Evolutionary conservation across 1,140 invertebrate species (phyloP).

Genomic region (Drosophila funebris): DNA sequence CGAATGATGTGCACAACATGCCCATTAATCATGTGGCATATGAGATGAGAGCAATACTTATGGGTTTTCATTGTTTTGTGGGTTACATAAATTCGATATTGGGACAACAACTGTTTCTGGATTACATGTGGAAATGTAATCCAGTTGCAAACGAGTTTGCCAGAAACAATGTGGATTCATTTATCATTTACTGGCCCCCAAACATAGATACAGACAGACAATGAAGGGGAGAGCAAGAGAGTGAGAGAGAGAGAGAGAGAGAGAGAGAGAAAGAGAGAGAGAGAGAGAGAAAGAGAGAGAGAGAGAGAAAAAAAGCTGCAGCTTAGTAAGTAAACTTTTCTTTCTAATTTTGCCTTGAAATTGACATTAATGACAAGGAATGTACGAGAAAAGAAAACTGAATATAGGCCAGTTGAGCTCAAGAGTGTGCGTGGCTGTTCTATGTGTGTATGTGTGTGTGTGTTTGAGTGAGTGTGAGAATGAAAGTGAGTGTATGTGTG

Average conservation of each 20-base stretch:
- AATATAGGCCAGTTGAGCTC: conserved; percentile 40
- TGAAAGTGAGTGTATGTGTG: background rate
- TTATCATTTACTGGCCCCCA: conserved; percentile 22
- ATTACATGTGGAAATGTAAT: conserved; percentile 22
- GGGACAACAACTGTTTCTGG: background rate
- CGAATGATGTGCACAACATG: background rate
- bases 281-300: background rate
- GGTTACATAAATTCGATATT: conserved; percentile 8
- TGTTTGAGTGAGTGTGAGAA: background rate
- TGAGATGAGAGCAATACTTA: background rate
- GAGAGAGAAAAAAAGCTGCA: conserved; percentile 1
- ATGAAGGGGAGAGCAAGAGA: background rate
- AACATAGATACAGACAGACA: background rate
- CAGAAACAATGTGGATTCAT: conserved; percentile 30
- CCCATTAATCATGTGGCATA: background rate
- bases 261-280: background rate
- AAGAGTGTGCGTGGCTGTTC: conserved; percentile 13
- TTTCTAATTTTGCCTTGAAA: conserved; percentile 24
- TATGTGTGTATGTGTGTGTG: background rate
- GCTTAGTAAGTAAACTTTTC: conserved; percentile 27
- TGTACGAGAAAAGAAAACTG: conserved; percentile 20
- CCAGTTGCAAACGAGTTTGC: conserved; percentile 23
- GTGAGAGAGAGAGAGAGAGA: background rate
- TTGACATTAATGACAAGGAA: conserved; percentile 42
- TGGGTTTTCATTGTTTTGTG: background rate